phyloP scores from a whole-genome alignment of 2,888 invertebrate species.

The Yponomeuta cagnagella region DNA sequence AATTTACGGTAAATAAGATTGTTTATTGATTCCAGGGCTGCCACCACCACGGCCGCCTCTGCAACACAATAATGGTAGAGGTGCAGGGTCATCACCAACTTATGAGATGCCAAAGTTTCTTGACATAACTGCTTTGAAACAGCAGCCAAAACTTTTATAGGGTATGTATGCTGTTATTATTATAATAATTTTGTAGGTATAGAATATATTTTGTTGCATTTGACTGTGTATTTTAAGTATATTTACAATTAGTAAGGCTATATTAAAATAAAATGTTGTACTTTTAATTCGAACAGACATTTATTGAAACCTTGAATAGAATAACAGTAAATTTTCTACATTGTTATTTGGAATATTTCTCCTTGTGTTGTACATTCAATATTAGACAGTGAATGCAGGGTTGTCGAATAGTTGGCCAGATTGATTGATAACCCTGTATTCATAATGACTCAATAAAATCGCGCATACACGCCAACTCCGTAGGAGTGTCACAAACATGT shows the following conservation, averaged over 20 bases:
- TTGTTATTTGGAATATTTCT: slow-evolving; percentile 12
- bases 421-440: slow-evolving; percentile 15
- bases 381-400: slow-evolving; percentile 8
- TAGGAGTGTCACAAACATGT: neutral
- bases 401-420: slow-evolving; percentile 1
- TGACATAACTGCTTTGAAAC: slow-evolving; percentile 81
- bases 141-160: slow-evolving; percentile 79
- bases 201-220: slow-evolving; percentile 17
- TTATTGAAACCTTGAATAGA: slow-evolving; percentile 69
- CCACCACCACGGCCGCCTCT: slow-evolving; percentile 25
- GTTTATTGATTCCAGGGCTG: slow-evolving; percentile 34
- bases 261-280: slow-evolving; percentile 18
- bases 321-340: slow-evolving; percentile 41
- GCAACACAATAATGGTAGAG: neutral
- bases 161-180: slow-evolving; percentile 19
- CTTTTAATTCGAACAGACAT: slow-evolving; percentile 59
- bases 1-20: no score
- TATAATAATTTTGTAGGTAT: slow-evolving; percentile 16
- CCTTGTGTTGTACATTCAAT: slow-evolving; percentile 5
- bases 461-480: neutral
- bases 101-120: slow-evolving; percentile 74
- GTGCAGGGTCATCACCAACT: neutral
- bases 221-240: slow-evolving; percentile 6
- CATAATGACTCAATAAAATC: neutral
- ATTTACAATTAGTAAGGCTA: neutral